Conservation (phyloP, 2,888 invertebrate genomes). For the Tenthredo scrophulariae region DNA sequence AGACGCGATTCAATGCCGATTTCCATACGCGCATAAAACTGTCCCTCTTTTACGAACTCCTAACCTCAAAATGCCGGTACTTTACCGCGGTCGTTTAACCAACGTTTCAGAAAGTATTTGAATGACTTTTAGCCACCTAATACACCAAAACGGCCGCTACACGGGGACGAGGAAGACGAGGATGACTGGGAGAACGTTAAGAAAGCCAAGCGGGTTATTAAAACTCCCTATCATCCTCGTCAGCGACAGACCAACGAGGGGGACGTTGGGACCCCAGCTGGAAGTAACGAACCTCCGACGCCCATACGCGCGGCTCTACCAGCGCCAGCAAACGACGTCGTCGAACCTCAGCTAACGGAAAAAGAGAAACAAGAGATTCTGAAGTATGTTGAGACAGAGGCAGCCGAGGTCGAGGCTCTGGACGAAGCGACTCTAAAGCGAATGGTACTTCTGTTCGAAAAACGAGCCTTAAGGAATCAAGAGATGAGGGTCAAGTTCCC, state of each 20-base stretch:
- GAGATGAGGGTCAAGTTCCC: constrained; percentile 99
- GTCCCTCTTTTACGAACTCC: not conserved
- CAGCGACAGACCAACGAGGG: constrained; percentile 74
- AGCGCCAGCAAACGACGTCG: constrained; percentile 79
- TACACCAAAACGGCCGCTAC: constrained; percentile 87
- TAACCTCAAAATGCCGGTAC: not conserved
- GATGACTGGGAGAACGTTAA: constrained; percentile 83
- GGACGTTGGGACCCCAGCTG: constrained; percentile 56
- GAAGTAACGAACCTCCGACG: constrained; percentile 69
- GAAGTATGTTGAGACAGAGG: constrained; percentile 91
- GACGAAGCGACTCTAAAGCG: constrained; percentile 94
- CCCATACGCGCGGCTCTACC: constrained; percentile 76
- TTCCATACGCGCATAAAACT: not conserved
- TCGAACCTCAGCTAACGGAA: constrained; percentile 83
- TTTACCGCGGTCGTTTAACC: not conserved
- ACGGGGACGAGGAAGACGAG: constrained; percentile 84
- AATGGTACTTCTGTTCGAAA: constrained; percentile 95
- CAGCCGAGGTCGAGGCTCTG: constrained; percentile 90
- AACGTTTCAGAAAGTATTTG: not conserved
- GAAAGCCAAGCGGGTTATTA: constrained; percentile 79
- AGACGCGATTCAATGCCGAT: not conserved
- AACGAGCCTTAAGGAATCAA: constrained; percentile 94
- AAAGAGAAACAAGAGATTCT: constrained; percentile 90
- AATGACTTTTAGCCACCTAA: constrained; percentile 86
- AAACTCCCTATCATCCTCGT: constrained; percentile 78